phyloP scores from a whole-genome alignment of 2,888 invertebrate species.

The Thecocarcelia acutangulata region DNA sequence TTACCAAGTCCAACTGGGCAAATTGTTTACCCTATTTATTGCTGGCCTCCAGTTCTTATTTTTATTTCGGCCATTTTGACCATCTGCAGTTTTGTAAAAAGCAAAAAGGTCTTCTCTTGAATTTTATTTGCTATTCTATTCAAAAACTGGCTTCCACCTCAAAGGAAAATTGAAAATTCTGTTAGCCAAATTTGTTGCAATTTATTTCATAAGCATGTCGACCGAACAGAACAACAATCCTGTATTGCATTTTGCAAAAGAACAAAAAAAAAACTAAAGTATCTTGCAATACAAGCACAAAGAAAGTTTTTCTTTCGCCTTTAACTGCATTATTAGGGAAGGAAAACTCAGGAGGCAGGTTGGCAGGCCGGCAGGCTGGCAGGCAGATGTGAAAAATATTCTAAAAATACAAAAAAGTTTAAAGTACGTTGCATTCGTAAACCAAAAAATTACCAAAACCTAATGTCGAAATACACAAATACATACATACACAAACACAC shows the following conservation, averaged over 20 bases:
- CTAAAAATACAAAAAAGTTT: slow-evolving; percentile 18
- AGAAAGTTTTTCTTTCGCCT: slow-evolving; percentile 4
- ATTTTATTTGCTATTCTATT: too few species aligned
- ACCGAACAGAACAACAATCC: neutral
- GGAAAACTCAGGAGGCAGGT: neutral
- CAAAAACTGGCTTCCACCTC: neutral
- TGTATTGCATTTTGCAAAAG: neutral
- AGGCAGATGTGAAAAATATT: slow-evolving; percentile 28
- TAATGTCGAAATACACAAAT: neutral
- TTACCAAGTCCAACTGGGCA: too few species aligned
- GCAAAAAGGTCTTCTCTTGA: neutral
- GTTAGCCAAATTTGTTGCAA: slow-evolving; percentile 26
- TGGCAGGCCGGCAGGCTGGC: slow-evolving; percentile 2
- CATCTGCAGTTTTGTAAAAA: too few species aligned
- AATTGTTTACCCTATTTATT: too few species aligned
- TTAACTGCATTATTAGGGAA: slow-evolving; percentile 17
- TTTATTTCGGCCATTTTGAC: too few species aligned
- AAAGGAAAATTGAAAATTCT: slow-evolving; percentile 51
- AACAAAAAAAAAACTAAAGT: neutral
- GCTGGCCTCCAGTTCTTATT: too few species aligned
- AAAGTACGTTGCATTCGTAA: slow-evolving; percentile 30
- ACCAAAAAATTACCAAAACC: slow-evolving; percentile 32
- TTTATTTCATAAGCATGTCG: neutral
- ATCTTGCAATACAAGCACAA: neutral
- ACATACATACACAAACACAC: neutral